Evolutionary conservation across 35 echinoderm and acorn worm genomes (phyloP).

Genomic region (Lytechinus variegatus): DNA sequence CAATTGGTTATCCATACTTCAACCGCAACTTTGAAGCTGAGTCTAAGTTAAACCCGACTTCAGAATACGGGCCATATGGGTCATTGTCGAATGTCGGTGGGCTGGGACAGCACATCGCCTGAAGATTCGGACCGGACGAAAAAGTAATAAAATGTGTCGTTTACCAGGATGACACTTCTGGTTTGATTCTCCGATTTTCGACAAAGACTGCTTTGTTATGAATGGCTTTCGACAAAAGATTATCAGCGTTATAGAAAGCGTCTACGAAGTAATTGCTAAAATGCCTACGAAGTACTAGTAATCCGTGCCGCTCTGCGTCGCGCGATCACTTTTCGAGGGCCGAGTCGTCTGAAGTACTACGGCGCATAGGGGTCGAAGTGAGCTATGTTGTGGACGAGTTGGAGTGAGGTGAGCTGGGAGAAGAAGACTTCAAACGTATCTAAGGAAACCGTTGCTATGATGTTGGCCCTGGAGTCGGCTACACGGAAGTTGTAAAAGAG

Average conservation of each 20-base stretch:
- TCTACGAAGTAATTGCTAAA: background rate
- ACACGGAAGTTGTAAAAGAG: slow-evolving; percentile 84
- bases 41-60: too few species aligned
- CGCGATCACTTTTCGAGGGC: background rate
- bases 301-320: background rate
- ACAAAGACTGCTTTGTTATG: too few species aligned
- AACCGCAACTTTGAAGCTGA: too few species aligned
- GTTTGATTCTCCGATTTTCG: too few species aligned
- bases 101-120: too few species aligned
- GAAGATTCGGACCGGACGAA: background rate
- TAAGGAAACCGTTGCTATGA: slow-evolving; percentile 76
- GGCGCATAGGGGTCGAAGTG: slow-evolving; percentile 39
- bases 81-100: too few species aligned
- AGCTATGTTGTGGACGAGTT: slow-evolving; percentile 77
- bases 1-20: too few species aligned
- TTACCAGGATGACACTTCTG: background rate
- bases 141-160: background rate
- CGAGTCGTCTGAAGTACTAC: background rate
- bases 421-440: slow-evolving; percentile 65
- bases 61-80: too few species aligned
- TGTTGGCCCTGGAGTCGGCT: slow-evolving; percentile 61
- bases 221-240: too few species aligned
- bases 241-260: too few species aligned
- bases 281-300: background rate
- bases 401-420: slow-evolving; percentile 75